Evolutionary conservation across 2,888 invertebrate genomes (phyloP), one percentile per base, ranked within the genome.

Genomic region (Apoda limacodes): DNA sequence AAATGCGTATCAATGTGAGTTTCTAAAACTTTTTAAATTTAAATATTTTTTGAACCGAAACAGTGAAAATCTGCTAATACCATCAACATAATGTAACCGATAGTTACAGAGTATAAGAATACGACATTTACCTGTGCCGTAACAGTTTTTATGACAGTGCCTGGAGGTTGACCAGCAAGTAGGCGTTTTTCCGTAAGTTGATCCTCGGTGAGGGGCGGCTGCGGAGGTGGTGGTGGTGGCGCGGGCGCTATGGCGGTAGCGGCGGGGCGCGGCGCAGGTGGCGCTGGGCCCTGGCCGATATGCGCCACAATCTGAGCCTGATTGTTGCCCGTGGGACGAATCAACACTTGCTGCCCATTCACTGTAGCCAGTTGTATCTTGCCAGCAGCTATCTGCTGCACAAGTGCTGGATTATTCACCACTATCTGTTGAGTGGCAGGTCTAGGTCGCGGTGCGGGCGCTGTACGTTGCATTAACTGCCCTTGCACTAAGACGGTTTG

Each of bases 111-210:
- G n/a, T n/a, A n/a, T n/a, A n/a, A n/a, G n/a, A n/a, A n/a, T n/a
- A n/a, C n/a, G 17, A 6, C 17, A 39, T 49, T 61, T 37, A 80
- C 81, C 72, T 93, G 92, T 1, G 92, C 93, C 0, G 92, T 93
- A 5, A 93, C 92, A 48, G 92, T 91, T 62, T 92, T 93, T 35
- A 93, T 91, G 2, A 92, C 85, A 0, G 93, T 93, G 30, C 93
- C 93, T 0, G 92, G 89, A 3, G 93, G 93, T 60, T 93, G 92
- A 3, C 90, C 91, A 14, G 85, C 86, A 11, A 93, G 62, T 2
- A 93, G 70, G 6, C 87, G 86, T 45, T 90, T 89, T 56, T 92
- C 91, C 21, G 88, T 85, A 21, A 76, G 50, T 45, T 81, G 81
- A 45, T 65, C 82, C 60, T 71, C 83, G 31, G 61, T 80, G 40